Evolutionary conservation across 1,140 invertebrate species (phyloP), one percentile per base, ranked within the genome.

Genomic region (Cydia fagiglandana): DNA sequence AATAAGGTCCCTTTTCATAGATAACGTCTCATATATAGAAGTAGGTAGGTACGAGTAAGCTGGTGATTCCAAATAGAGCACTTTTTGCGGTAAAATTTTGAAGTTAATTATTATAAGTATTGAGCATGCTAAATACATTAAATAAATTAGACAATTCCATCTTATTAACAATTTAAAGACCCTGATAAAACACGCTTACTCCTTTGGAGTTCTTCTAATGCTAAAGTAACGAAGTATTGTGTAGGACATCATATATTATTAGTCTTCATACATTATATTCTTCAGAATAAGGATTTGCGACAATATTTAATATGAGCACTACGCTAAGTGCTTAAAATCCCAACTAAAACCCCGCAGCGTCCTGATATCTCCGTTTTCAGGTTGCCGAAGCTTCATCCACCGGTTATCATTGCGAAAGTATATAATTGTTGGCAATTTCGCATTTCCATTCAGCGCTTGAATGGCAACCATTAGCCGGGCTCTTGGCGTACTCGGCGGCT

Each of bases 391-490:
- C 77, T 76, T 78, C 88, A 91, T 90, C 88, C 85, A 82, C 85
- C 84, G 81, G 89, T 92, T 92, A 92, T 92, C 90, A 92, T 92
- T 90, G 86, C 87, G 80, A 84, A 88, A 92, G 90, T 89, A 89
- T 91, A 90, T 92, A 92, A 92, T 92, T 92, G 90, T 90, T 90
- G 88, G 89, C 86, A 92, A 92, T 92, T 91, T 89, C 78, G 82
- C 88, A 86, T 88, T 82, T 87, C 89, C 84, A 92, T 91, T 91
- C 90, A 91, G 80, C 81, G 78, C 80, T 80, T 91, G 89, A 91
- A 91, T 91, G 84, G 86, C 82, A 89, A 86, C 90, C 90, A 91
- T 91, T 91, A 91, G 90, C 88, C 75, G 80, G 86, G 84, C 89
- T 86, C 87, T 89, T 86, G 83, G 78, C 79, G 86, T 84, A 84